A percentile compares a stretch with the other conserved stretches of the same genome.
phyloP scores from a whole-genome alignment of 2,113 vertebrate species.

The Steatornis caripensis region DNA sequence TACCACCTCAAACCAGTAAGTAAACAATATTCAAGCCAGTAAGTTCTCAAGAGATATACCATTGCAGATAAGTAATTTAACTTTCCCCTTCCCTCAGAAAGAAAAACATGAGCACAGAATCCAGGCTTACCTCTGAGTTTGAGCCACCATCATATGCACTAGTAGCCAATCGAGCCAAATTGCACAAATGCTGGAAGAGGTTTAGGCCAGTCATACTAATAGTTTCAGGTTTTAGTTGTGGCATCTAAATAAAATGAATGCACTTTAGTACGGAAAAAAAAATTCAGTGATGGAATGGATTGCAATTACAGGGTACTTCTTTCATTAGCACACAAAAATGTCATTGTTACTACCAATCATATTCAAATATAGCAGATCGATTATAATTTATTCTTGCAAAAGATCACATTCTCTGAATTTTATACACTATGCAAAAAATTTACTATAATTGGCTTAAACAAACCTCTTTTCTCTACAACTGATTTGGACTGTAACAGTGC shows the following conservation, averaged over 20 bases:
- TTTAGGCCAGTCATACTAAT: constrained; percentile 99
- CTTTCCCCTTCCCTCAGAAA: background rate
- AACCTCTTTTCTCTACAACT: background rate
- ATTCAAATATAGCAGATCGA: background rate
- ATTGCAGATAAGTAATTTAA: background rate
- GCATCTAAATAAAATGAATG: constrained; percentile 82
- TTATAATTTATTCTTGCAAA: background rate
- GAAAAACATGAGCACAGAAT: background rate
- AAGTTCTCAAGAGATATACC: background rate
- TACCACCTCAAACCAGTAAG: background rate
- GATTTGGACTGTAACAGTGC: background rate
- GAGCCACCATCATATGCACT: constrained; percentile 94
- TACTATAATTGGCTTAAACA: background rate
- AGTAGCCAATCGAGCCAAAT: constrained; percentile 93
- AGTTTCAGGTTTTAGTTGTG: constrained; percentile 95
- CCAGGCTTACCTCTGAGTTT: constrained; percentile 88
- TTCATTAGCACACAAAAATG: background rate
- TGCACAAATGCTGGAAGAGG: constrained; percentile 97
- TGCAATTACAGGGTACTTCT: background rate
- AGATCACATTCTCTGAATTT: background rate
- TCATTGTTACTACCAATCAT: background rate
- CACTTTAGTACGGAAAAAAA: background rate
- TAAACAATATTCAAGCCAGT: background rate
- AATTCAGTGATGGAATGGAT: background rate
- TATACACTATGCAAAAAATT: background rate